phyloP scores from a whole-genome alignment of 2,888 invertebrate genomes.

The Trichacis sp. region DNA sequence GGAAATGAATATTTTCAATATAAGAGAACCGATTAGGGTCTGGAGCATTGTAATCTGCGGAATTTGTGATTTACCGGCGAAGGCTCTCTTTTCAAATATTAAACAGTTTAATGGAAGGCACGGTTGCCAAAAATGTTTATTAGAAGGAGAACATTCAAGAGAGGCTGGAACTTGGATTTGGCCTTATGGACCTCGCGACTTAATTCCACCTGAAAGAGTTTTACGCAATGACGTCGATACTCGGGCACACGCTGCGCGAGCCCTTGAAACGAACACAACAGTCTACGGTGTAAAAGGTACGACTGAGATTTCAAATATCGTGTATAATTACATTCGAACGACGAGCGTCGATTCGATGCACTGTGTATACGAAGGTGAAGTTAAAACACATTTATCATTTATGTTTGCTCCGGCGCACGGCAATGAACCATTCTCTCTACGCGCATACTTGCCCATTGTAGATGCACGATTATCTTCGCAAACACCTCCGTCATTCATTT shows the following conservation, averaged over 20 bases:
- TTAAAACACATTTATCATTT: not conserved
- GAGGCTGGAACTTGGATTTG: conserved; percentile 4
- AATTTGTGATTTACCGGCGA: conserved; percentile 13
- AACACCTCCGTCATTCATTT: conserved; percentile 2
- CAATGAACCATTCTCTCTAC: too few species aligned
- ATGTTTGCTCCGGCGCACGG: conserved; percentile 1
- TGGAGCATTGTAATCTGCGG: conserved; percentile 17
- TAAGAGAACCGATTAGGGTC: not conserved
- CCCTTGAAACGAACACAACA: not conserved
- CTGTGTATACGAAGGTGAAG: conserved; percentile 13
- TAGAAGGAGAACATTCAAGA: not conserved
- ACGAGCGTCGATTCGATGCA: conserved; percentile 10
- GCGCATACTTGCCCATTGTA: not conserved
- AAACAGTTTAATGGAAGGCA: conserved; percentile 7
- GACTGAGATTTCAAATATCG: not conserved
- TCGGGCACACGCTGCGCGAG: too few species aligned
- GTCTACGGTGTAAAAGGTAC: conserved; percentile 17
- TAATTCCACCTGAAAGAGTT: conserved; percentile 7
- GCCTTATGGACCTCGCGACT: conserved; percentile 4
- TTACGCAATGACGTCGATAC: conserved; percentile 1
- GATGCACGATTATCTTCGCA: not conserved
- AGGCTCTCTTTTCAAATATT: conserved; percentile 19
- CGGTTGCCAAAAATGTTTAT: conserved; percentile 2
- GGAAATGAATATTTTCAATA: not conserved
- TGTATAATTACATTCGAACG: too few species aligned